These are phyloP conservation scores for Notarius quadriscutis DNA, from an alignment of 2,113 vertebrate genomes.

Conservation along the genomic window DNA sequence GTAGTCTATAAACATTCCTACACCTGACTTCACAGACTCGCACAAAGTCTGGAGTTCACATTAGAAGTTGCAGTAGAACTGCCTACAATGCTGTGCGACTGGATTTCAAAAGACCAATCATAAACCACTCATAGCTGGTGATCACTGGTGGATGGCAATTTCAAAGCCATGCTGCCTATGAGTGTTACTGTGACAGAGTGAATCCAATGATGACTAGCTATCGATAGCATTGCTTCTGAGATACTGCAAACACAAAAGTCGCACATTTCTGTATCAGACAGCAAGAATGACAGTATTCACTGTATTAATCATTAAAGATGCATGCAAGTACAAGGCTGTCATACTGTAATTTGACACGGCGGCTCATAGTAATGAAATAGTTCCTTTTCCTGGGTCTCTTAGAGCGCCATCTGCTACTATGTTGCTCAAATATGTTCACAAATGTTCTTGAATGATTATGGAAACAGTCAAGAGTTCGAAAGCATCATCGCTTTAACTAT, in stretches of 20 bases:
- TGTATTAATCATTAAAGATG: neutral
- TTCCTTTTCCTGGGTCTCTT: neutral
- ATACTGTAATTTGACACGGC: neutral
- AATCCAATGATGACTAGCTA: neutral
- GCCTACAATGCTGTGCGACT: slow-evolving; percentile 18
- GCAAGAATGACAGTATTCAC: neutral
- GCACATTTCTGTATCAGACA: neutral
- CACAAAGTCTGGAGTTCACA: slow-evolving; percentile 35
- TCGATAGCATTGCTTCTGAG: neutral
- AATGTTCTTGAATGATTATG: slow-evolving; percentile 16
- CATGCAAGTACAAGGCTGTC: neutral
- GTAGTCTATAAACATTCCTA: slow-evolving; percentile 34
- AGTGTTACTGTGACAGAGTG: neutral
- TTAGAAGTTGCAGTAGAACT: slow-evolving; percentile 17
- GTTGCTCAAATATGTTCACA: slow-evolving; percentile 8
- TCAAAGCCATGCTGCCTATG: neutral
- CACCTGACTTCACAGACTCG: slow-evolving; percentile 26
- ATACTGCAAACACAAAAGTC: neutral
- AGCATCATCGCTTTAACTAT: slow-evolving; percentile 26
- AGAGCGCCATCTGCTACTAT: neutral
- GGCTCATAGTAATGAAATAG: neutral
- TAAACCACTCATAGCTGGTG: neutral
- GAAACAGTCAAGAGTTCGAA: slow-evolving; percentile 42
- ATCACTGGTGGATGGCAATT: neutral
- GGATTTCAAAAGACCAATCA: slow-evolving; percentile 26